These are phyloP conservation scores for Agrypnus murinus DNA, from an alignment of 2,888 invertebrate genomes.

Conservation along the genomic window DNA sequence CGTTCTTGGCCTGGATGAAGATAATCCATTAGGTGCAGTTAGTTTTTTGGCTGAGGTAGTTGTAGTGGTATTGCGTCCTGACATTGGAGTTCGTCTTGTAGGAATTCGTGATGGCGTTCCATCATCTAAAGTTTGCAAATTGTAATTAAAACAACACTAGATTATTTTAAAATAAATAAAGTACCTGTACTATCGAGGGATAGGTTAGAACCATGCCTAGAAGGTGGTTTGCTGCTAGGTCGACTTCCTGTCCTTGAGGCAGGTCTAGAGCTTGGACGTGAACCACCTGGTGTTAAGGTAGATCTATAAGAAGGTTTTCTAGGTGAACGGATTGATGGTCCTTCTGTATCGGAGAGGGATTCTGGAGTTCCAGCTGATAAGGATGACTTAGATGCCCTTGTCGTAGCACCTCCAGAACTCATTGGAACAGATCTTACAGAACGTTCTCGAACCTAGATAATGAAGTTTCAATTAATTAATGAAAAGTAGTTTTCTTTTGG, in stretches of 20 bases:
- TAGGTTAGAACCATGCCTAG: constrained; percentile 93
- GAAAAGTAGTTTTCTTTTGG: too few species aligned
- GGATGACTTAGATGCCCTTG: constrained; percentile 84
- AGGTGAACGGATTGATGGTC: constrained; percentile 78
- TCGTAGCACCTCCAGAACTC: constrained; percentile 84
- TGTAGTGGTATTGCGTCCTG: constrained; percentile 65
- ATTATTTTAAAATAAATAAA: too few species aligned
- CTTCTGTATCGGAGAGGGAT: constrained; percentile 91
- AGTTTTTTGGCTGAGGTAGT: constrained; percentile 74
- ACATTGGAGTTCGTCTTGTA: constrained; percentile 78
- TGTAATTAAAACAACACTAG: too few species aligned
- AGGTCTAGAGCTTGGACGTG: constrained; percentile 83
- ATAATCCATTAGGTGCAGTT: constrained; percentile 73
- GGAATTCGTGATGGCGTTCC: constrained; percentile 90
- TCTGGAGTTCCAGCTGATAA: constrained; percentile 92
- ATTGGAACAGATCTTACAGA: constrained; percentile 92
- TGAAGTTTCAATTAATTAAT: not conserved
- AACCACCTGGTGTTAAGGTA: constrained; percentile 85
- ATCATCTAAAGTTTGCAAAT: constrained; percentile 75
- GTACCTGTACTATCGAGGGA: constrained; percentile 92
- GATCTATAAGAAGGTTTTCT: constrained; percentile 82
- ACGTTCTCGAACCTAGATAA: constrained; percentile 89
- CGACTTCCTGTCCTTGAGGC: constrained; percentile 90
- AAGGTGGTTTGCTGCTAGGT: constrained; percentile 93
- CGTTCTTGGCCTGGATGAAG: constrained; percentile 79